These are phyloP conservation scores for Danaus chrysippus DNA, from an alignment of 2,888 invertebrate species.

Conservation along the genomic window DNA sequence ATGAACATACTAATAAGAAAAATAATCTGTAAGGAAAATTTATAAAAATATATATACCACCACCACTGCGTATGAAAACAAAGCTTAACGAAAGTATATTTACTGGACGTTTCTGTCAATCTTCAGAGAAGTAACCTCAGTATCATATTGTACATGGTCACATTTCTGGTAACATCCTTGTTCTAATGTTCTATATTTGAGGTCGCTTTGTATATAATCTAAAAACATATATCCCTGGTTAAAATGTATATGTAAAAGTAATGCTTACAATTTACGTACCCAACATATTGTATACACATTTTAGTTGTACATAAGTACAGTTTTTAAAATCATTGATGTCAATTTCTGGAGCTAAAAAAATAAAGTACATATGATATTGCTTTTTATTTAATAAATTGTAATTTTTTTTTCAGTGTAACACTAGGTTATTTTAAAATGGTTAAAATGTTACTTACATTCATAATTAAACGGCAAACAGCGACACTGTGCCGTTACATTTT, in stretches of 20 bases:
- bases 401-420: too few species aligned
- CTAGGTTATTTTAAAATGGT: background rate
- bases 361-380: background rate
- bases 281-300: constrained; percentile 50
- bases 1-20: too few species aligned
- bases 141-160: constrained; percentile 61
- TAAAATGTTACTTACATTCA: constrained; percentile 42
- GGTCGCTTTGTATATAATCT: constrained; percentile 48
- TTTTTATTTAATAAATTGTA: background rate
- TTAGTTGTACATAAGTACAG: constrained; percentile 55
- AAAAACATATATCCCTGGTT: constrained; percentile 29
- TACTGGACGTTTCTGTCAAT: constrained; percentile 38
- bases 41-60: background rate
- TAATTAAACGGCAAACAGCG: constrained; percentile 59
- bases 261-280: constrained; percentile 39
- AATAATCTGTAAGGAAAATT: background rate
- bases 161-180: constrained; percentile 60
- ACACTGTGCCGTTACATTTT: constrained; percentile 47
- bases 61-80: background rate
- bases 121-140: constrained; percentile 50
- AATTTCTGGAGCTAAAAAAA: constrained; percentile 42
- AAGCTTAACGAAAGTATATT: constrained; percentile 5
- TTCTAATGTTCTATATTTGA: constrained; percentile 43
- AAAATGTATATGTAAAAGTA: background rate
- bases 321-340: constrained; percentile 39